A percentile compares a stretch with the other conserved stretches of the same genome.
Evolutionary conservation across 1,140 invertebrate species (phyloP).

Genomic region (Vanessa tameamea): DNA sequence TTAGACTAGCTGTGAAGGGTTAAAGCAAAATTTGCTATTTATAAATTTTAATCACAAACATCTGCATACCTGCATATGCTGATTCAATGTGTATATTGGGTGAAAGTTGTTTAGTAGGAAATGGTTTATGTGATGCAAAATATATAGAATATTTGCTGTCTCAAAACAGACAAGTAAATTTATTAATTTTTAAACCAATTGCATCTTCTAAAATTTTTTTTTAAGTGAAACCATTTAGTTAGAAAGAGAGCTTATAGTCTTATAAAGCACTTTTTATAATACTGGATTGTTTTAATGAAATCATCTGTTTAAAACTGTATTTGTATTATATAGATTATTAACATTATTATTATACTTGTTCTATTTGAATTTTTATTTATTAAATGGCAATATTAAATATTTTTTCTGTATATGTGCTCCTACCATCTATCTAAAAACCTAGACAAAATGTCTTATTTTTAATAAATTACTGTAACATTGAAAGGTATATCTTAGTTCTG

Average conservation of each 20-base stretch:
- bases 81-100: conserved; percentile 29
- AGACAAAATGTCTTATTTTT: conserved; percentile 1
- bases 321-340: conserved; percentile 28
- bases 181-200: neutral
- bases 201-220: neutral
- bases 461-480: no score
- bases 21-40: conserved; percentile 1
- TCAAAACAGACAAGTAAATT: neutral
- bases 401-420: conserved; percentile 8
- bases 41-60: conserved; percentile 10
- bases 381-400: conserved; percentile 18
- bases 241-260: conserved; percentile 14
- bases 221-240: conserved; percentile 6
- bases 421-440: neutral
- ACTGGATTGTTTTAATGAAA: conserved; percentile 19
- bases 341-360: conserved; percentile 12
- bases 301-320: conserved; percentile 20
- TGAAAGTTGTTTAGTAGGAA: conserved; percentile 20
- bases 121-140: conserved; percentile 16
- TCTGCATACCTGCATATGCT: neutral
- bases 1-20: conserved; percentile 56
- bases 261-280: conserved; percentile 21
- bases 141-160: conserved; percentile 3
- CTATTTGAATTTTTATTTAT: conserved; percentile 30
- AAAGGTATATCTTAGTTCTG: no score